Percentiles rank a stretch among this genome's conserved stretches.
Evolutionary conservation across 2,113 vertebrate species (phyloP).

Genomic region (Galeopterus variegatus): DNA sequence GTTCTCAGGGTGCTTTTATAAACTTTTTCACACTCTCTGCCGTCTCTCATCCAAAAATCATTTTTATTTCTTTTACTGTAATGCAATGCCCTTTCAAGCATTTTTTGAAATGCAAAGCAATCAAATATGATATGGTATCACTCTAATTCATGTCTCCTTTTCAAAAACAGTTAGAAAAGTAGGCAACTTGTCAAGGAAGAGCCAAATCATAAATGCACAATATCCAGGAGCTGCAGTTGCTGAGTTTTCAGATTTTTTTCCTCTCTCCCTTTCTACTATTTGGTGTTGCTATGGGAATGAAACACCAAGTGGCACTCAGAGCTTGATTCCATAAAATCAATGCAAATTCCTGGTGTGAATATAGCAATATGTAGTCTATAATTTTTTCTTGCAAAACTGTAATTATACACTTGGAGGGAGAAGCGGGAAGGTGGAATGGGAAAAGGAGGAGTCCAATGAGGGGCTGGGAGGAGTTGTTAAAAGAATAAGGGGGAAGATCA

Average conservation of each 20-base stretch:
- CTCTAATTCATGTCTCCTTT: conserved; percentile 32
- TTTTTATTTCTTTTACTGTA: neutral
- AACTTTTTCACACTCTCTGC: neutral
- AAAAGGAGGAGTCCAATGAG: neutral
- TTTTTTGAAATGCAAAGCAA: conserved; percentile 59
- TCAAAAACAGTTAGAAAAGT: conserved; percentile 53
- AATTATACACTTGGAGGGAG: conserved; percentile 70
- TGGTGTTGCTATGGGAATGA: conserved; percentile 85
- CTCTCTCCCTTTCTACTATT: conserved; percentile 58
- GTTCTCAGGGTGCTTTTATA: neutral
- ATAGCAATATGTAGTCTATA: conserved; percentile 76
- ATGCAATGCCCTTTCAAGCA: neutral
- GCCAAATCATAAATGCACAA: conserved; percentile 30
- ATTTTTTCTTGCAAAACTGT: conserved; percentile 82
- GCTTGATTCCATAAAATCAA: conserved; percentile 75
- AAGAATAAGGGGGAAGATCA: conserved; percentile 28
- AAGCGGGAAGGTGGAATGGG: neutral
- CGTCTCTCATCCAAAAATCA: neutral
- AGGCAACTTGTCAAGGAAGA: neutral
- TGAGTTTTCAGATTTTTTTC: conserved; percentile 33
- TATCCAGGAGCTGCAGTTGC: conserved; percentile 1
- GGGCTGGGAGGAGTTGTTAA: neutral
- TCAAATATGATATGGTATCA: conserved; percentile 43
- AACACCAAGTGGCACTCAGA: conserved; percentile 56
- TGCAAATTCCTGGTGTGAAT: conserved; percentile 83